These are phyloP conservation scores for Muscina levida DNA, from an alignment of 2,888 invertebrate genomes.

Conservation along the genomic window DNA sequence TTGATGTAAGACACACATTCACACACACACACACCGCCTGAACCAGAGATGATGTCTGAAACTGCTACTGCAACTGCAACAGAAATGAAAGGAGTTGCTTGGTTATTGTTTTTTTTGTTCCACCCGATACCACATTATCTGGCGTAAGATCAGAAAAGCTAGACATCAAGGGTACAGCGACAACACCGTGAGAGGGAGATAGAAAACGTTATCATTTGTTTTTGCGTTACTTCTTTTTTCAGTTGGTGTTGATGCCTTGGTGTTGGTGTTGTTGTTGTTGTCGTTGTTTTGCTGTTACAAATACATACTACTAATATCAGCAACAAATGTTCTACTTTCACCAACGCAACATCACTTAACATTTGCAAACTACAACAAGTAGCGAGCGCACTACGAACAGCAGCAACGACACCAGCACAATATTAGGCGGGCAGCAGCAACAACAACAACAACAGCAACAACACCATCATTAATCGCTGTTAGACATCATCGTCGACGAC, in stretches of 20 bases:
- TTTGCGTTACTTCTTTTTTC: not conserved
- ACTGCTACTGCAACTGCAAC: conserved; percentile 5
- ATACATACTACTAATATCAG: not conserved
- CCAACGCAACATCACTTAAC: conserved; percentile 56
- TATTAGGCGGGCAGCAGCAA: conserved; percentile 3
- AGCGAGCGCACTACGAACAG: conserved; percentile 19
- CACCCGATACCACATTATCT: conserved; percentile 3
- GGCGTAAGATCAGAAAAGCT: conserved; percentile 29
- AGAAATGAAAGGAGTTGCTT: conserved; percentile 35
- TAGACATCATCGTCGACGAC: conserved; percentile 30
- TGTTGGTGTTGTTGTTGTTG: not conserved
- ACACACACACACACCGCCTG: not conserved
- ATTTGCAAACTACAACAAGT: conserved; percentile 23
- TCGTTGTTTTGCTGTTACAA: conserved; percentile 2
- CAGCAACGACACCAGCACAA: not conserved
- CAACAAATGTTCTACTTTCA: conserved; percentile 59
- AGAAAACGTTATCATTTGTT: not conserved
- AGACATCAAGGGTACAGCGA: conserved; percentile 36
- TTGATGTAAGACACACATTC: conserved; percentile 14
- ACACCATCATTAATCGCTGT: conserved; percentile 51
- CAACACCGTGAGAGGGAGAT: not conserved
- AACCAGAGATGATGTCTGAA: not conserved
- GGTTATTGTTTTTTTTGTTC: not conserved
- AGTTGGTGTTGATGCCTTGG: not conserved
- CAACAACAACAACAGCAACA: conserved; percentile 28